Evolutionary conservation across 2,797 vertebrate genomes (phyloP).

Genomic region (Sebastes dallii): DNA sequence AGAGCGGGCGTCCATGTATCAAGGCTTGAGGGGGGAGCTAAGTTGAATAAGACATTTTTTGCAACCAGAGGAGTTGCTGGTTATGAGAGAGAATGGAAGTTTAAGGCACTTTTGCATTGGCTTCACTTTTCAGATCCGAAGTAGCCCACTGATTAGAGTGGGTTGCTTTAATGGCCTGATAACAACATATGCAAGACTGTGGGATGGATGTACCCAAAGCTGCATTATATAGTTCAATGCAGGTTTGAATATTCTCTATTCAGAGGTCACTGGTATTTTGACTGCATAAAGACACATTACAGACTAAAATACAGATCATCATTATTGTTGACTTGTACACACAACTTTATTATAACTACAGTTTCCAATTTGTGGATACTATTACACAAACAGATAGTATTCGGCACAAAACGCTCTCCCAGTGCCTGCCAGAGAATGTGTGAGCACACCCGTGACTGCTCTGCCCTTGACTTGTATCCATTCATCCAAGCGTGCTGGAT

Average conservation of each 20-base stretch:
- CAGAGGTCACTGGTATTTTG: not conserved
- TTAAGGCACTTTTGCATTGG: no score
- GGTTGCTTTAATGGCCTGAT: no score
- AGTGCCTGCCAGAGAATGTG: slow-evolving; percentile 54
- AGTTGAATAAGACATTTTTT: no score
- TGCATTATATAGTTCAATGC: not conserved
- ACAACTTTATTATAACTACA: slow-evolving; percentile 13
- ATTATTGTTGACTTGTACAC: not conserved
- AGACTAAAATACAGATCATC: not conserved
- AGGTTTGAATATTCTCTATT: not conserved
- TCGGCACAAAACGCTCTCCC: slow-evolving; percentile 24
- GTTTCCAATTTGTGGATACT: not conserved
- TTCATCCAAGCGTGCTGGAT: slow-evolving; percentile 78
- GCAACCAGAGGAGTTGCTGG: no score
- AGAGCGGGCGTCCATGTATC: no score
- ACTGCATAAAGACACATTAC: not conserved
- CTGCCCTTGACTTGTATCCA: slow-evolving; percentile 81
- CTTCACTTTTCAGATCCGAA: no score
- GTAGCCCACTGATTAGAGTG: no score
- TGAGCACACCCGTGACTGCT: slow-evolving; percentile 67
- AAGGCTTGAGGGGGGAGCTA: no score
- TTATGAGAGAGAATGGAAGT: no score
- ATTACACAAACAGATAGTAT: slow-evolving; percentile 1
- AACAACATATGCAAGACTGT: slow-evolving; percentile 18
- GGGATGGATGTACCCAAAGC: slow-evolving; percentile 11